These are phyloP conservation scores for Tipula vernalis DNA, from an alignment of 2,888 invertebrate species.

Conservation along the genomic window DNA sequence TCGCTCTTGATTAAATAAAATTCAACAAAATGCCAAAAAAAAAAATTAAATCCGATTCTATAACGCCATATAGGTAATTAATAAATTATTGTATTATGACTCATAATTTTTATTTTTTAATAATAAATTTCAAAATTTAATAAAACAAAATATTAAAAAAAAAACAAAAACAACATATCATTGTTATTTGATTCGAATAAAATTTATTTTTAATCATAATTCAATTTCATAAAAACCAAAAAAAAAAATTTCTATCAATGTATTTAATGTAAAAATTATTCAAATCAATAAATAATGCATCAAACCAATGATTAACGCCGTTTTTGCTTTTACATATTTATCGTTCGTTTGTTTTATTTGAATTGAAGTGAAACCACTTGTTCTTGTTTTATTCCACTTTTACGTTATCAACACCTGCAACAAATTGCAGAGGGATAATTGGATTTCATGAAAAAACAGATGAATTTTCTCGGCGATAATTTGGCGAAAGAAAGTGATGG, in stretches of 20 bases:
- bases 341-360: background rate
- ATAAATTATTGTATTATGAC: too few relatives aligned
- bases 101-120: background rate
- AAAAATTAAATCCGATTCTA: background rate
- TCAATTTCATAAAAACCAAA: background rate
- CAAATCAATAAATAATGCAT: background rate
- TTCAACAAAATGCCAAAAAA: background rate
- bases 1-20: background rate
- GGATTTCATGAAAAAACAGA: too few relatives aligned
- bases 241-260: background rate
- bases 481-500: too few relatives aligned
- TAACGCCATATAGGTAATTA: too few relatives aligned
- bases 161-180: background rate
- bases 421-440: too few relatives aligned
- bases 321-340: background rate
- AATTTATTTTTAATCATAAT: background rate
- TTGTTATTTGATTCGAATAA: background rate
- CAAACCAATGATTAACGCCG: background rate
- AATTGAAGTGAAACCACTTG: too few relatives aligned
- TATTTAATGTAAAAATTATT: constrained; percentile 4
- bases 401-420: too few relatives aligned
- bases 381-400: too few relatives aligned
- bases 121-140: background rate
- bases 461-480: too few relatives aligned
- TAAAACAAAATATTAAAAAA: background rate